These are phyloP conservation scores for Sycobia sp. DNA, from an alignment of 1,140 invertebrate species.

Conservation along the genomic window DNA sequence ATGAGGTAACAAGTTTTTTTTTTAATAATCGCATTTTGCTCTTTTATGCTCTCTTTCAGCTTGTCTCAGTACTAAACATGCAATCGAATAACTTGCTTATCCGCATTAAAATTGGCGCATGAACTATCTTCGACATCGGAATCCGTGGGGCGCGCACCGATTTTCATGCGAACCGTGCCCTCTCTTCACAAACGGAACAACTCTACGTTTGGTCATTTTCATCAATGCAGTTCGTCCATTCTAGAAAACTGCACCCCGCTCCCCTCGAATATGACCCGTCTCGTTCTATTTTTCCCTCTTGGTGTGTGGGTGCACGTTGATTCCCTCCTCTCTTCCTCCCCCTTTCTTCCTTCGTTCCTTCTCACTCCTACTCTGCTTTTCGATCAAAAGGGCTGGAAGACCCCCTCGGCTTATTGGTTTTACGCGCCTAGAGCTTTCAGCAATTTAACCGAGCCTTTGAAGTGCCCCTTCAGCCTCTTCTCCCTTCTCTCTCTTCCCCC, in stretches of 20 bases:
- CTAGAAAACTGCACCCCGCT: no score
- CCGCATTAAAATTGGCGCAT: no score
- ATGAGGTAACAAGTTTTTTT: no score
- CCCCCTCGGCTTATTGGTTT: constrained; percentile 49
- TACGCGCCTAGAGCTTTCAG: constrained; percentile 40
- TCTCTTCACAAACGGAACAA: no score
- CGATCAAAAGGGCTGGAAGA: constrained; percentile 22
- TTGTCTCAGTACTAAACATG: no score
- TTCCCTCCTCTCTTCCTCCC: not conserved
- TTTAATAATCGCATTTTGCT: no score
- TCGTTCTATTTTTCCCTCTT: not conserved
- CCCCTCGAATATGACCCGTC: not conserved
- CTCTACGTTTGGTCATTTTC: no score
- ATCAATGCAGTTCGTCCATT: constrained; percentile 7
- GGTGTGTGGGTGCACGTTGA: not conserved
- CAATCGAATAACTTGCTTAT: no score
- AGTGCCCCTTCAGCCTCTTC: not conserved
- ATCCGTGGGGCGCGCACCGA: no score
- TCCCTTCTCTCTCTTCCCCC: not conserved
- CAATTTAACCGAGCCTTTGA: constrained; percentile 42
- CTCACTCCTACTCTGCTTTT: constrained; percentile 10
- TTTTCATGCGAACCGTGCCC: no score
- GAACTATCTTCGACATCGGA: no score
- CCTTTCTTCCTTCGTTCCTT: not conserved
- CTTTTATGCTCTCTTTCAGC: no score